A percentile compares a stretch with the other conserved stretches of the same genome.
These are phyloP conservation scores for Speoplatyrhinus poulsoni DNA, from an alignment of 2,113 vertebrate species.

Conservation along the genomic window DNA sequence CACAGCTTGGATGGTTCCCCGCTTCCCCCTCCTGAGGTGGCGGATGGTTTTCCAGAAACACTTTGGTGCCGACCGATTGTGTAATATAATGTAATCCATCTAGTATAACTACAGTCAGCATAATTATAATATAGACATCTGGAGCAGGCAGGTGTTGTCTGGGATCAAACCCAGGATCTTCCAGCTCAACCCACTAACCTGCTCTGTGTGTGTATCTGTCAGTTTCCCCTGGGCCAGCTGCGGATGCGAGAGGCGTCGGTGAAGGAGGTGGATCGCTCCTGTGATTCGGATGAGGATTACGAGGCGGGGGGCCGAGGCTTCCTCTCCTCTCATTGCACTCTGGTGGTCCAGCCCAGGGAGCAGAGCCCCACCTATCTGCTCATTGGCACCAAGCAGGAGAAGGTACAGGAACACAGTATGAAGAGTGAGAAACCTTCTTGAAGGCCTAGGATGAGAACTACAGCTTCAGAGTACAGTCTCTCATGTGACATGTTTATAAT, in stretches of 20 bases:
- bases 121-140: too few species aligned
- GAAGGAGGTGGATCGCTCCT: constrained; percentile 89
- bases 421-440: too few species aligned
- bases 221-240: constrained; percentile 86
- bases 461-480: background rate
- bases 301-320: constrained; percentile 82
- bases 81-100: too few species aligned
- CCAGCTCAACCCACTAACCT: background rate
- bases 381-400: constrained; percentile 88
- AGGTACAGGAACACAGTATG: constrained; percentile 66
- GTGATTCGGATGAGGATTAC: constrained; percentile 90
- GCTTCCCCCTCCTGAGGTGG: too few species aligned
- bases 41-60: too few species aligned
- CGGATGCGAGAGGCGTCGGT: constrained; percentile 79
- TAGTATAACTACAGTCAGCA: too few species aligned
- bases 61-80: too few species aligned
- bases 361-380: constrained; percentile 89
- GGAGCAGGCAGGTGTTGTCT: too few species aligned
- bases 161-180: too few species aligned
- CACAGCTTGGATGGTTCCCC: too few species aligned
- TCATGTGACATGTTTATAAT: too few species aligned
- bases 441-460: background rate
- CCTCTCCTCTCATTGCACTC: constrained; percentile 84
- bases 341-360: constrained; percentile 85
- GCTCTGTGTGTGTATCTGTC: background rate